Percentiles rank a stretch among this genome's conserved stretches.
These are phyloP conservation scores for Thyatira batis DNA, from an alignment of 2,888 invertebrate species.

Conservation along the genomic window DNA sequence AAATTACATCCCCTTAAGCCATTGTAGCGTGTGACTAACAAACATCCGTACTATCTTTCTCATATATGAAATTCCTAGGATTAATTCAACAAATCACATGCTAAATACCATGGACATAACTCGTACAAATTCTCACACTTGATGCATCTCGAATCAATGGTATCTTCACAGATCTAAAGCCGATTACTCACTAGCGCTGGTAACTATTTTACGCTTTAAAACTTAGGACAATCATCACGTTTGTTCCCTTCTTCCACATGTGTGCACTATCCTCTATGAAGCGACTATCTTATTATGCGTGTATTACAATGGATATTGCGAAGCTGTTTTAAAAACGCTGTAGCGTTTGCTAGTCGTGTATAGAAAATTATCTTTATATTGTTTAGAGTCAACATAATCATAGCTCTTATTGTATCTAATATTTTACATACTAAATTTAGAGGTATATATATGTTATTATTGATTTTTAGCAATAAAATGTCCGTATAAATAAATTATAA, in stretches of 20 bases:
- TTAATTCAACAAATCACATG: not conserved
- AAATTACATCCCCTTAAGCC: too few species aligned
- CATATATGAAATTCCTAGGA: too few species aligned
- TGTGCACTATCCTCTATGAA: conserved; percentile 1
- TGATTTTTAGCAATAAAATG: too few species aligned
- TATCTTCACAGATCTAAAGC: conserved; percentile 4
- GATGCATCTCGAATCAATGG: not conserved
- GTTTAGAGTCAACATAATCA: too few species aligned
- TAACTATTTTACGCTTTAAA: conserved; percentile 18
- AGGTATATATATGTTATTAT: too few species aligned
- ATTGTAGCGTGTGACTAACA: too few species aligned
- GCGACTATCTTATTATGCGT: not conserved
- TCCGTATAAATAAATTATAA: too few species aligned
- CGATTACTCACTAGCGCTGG: conserved; percentile 14
- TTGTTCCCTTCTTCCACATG: conserved; percentile 9
- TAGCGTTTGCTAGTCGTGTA: too few species aligned
- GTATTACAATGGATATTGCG: not conserved
- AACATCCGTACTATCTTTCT: too few species aligned
- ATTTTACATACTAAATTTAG: too few species aligned
- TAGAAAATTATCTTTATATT: too few species aligned
- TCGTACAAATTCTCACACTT: not conserved
- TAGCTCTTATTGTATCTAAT: too few species aligned
- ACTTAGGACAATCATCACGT: conserved; percentile 18
- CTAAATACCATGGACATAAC: not conserved
- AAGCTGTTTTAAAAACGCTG: not conserved